Base-by-base conservation (phyloP, 2,797 vertebrate genomes). In the Schizopygopsis malacanthus region DNA sequence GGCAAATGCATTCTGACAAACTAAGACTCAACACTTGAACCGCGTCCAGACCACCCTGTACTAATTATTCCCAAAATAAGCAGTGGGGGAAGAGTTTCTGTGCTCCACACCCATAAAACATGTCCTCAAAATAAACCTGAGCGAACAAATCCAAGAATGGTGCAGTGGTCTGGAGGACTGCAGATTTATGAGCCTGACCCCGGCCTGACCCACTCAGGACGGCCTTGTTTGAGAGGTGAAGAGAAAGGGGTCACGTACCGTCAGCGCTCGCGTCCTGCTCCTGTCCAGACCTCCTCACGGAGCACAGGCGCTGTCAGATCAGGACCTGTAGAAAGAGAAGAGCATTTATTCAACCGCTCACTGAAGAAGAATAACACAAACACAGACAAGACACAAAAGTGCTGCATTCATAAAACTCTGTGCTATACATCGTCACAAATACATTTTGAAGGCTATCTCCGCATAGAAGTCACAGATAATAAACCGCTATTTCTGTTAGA, bases 171-270 rank as follows among this genome's bases (percentile, higher is more conserved):
- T 41, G 0, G 0, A n/a, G 45, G 28, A 77, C 7, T 25, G 13
- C 7, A 63, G 39, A 71, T 61, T 47, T 70, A 61, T 16, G 25
- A 20, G 33, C 0, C 37, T 59, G 20, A 54, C 52, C 52, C 52
- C 6, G 50, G 16, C 22, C 33, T 78, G 73, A 79, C 25, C 76
- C 63, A 2, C 43, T 70, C 37, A 43, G 76, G 39, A 43, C 4
- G 12, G 83, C 39, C 33, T 37, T 69, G 61, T 69, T 22, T 22
- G 37, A 78, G 71, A 52, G 41, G 81, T 71, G 22, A 33, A 76
- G 79, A 82, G 37, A 84, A n/a, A 56, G 45, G 33, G 63, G 50
- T 79, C 83, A 85, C 83, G 12, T 72, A 85, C 83, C 67, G 52
- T 85, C 76, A 79, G 67, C 52, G 41, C 37, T 43, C 33, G 4